phyloP scores from a whole-genome alignment of 1,140 invertebrate genomes.

The Drosophila albomicans region DNA sequence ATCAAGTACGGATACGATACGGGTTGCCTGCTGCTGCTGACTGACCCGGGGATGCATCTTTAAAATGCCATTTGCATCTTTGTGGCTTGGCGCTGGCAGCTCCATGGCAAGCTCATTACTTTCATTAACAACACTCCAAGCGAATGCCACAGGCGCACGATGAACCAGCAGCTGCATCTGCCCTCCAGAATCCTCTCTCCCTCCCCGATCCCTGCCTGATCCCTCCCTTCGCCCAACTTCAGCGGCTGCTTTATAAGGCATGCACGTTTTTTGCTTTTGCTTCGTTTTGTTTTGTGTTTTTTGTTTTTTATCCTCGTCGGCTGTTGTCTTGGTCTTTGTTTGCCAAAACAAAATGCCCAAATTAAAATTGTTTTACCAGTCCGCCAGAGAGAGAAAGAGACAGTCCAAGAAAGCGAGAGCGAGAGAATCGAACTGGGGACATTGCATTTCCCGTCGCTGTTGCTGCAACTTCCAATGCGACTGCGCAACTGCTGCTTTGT shows the following conservation, averaged over 20 bases:
- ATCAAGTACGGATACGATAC: slow-evolving; percentile 13
- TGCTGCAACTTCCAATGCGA: slow-evolving; percentile 24
- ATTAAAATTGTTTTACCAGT: slow-evolving; percentile 80
- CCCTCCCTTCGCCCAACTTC: slow-evolving; percentile 1
- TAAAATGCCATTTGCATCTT: slow-evolving; percentile 84
- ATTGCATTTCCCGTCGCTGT: slow-evolving; percentile 73
- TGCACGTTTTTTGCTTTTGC: slow-evolving; percentile 68
- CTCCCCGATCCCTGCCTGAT: background rate
- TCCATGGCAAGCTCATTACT: slow-evolving; percentile 77
- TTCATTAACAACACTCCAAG: slow-evolving; percentile 81
- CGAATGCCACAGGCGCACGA: slow-evolving; percentile 62
- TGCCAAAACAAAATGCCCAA: slow-evolving; percentile 83
- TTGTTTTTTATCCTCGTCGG: slow-evolving; percentile 1
- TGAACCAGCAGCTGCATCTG: slow-evolving; percentile 55
- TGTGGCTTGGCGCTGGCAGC: slow-evolving; percentile 66
- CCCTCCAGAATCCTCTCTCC: slow-evolving; percentile 14
- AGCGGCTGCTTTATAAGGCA: slow-evolving; percentile 69
- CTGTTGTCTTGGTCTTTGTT: slow-evolving; percentile 62
- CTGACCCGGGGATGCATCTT: slow-evolving; percentile 79
- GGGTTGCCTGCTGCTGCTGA: slow-evolving; percentile 22
- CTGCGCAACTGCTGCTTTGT: slow-evolving; percentile 66
- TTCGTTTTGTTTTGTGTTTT: slow-evolving; percentile 8
- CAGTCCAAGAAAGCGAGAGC: background rate
- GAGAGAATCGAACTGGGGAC: slow-evolving; percentile 39
- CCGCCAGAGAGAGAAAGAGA: slow-evolving; percentile 1